Evolutionary conservation across 2,113 vertebrate species (phyloP).

Genomic region (Tricholaema leucomelas): DNA sequence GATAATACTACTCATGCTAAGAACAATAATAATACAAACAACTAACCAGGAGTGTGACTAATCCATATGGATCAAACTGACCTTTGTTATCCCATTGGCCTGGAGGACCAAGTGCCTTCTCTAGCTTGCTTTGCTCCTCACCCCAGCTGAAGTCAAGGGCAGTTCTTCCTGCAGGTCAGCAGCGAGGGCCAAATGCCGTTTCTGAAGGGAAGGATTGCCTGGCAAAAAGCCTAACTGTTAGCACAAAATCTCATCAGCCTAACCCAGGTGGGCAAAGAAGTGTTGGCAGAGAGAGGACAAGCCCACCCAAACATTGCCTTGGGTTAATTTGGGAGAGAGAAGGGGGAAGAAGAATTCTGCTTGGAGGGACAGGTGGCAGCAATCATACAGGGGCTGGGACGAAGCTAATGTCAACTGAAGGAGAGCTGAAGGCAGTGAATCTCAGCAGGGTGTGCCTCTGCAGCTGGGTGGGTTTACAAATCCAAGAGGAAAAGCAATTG

Average conservation of each 20-base stretch:
- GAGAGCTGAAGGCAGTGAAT: conserved; percentile 19
- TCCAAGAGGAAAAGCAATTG: too few species aligned
- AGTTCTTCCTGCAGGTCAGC: not conserved
- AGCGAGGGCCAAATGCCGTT: not conserved
- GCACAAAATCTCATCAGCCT: not conserved
- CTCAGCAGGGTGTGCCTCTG: not conserved
- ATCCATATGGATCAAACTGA: not conserved
- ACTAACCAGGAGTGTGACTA: not conserved
- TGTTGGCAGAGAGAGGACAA: not conserved
- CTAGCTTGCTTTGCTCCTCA: not conserved
- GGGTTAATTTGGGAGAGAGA: not conserved
- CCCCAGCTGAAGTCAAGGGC: not conserved
- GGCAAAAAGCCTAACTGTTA: not conserved
- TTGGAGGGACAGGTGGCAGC: conserved; percentile 13
- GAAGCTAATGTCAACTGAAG: conserved; percentile 37
- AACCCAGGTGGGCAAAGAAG: not conserved
- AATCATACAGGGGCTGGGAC: not conserved
- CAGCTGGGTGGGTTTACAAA: too few species aligned
- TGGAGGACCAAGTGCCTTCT: not conserved
- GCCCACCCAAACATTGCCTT: not conserved
- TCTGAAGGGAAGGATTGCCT: not conserved
- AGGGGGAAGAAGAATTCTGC: not conserved
- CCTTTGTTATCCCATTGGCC: not conserved
- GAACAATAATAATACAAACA: not conserved
- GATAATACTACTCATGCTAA: not conserved